Conservation (phyloP, 2,888 invertebrate species). For the Venustoraphidia nigricollis region DNA sequence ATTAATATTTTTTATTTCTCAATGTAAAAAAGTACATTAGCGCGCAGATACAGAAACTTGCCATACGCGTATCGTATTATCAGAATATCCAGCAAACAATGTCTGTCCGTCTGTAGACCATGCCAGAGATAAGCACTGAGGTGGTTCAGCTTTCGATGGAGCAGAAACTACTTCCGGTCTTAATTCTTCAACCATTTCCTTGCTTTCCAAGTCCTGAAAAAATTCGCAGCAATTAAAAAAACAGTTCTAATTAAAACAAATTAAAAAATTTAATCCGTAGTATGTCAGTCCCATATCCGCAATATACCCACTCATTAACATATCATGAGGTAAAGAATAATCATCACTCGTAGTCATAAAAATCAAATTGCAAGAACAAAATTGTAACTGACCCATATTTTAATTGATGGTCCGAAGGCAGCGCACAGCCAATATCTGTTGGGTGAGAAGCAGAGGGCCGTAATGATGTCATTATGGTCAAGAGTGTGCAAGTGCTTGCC, state of each 20-base stretch:
- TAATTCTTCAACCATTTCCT: slow-evolving; percentile 97
- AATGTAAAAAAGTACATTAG: slow-evolving; percentile 26
- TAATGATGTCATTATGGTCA: slow-evolving; percentile 97
- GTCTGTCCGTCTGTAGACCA: slow-evolving; percentile 99
- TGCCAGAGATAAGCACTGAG: slow-evolving; percentile 90
- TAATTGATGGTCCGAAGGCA: slow-evolving; percentile 94
- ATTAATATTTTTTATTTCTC: slow-evolving; percentile 4
- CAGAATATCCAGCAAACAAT: slow-evolving; percentile 96
- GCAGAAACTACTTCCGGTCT: slow-evolving; percentile 84
- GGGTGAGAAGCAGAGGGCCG: slow-evolving; percentile 96
- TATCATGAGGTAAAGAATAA: slow-evolving; percentile 20
- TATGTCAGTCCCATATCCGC: slow-evolving; percentile 31
- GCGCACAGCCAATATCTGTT: slow-evolving; percentile 99
- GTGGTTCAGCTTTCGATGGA: slow-evolving; percentile 73
- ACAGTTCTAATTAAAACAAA: slow-evolving; percentile 3
- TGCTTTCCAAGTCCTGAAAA: slow-evolving; percentile 86
- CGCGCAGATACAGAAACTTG: slow-evolving; percentile 83
- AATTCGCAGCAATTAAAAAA: slow-evolving; percentile 2
- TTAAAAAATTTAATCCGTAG: background rate
- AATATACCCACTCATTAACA: slow-evolving; percentile 22
- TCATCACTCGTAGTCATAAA: background rate
- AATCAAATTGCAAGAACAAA: background rate
- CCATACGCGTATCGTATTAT: slow-evolving; percentile 96
- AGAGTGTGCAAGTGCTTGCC: slow-evolving; percentile 98
- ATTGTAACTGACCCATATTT: slow-evolving; percentile 71